Conservation (phyloP, 2,888 invertebrate species). For the Charanyca ferruginea region DNA sequence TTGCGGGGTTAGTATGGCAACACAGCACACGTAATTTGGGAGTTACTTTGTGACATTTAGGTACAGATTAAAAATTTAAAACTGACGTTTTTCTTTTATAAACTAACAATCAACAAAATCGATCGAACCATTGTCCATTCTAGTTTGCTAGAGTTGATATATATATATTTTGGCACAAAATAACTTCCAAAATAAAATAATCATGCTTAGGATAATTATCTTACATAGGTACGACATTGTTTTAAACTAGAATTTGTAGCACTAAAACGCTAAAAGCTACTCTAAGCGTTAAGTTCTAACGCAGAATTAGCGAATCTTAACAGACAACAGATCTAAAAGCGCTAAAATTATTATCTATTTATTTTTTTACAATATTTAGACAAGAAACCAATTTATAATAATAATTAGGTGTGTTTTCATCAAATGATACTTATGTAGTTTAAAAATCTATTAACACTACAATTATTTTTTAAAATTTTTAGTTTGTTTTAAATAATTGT, state of each 20-base stretch:
- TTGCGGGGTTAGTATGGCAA: conserved; percentile 82
- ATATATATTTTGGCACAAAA: conserved; percentile 45
- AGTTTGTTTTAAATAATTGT: no score
- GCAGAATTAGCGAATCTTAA: conserved; percentile 37
- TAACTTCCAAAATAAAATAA: conserved; percentile 54
- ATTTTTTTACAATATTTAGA: not conserved
- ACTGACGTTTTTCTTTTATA: not conserved
- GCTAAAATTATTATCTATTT: conserved; percentile 2
- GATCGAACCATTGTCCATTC: not conserved
- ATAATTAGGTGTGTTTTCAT: no score
- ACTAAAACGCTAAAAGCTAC: conserved; percentile 28
- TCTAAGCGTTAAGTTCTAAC: conserved; percentile 45
- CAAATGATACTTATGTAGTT: no score
- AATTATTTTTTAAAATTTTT: no score
- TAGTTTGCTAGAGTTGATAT: not conserved
- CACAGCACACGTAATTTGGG: conserved; percentile 74
- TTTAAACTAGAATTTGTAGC: conserved; percentile 14
- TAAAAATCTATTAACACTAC: no score
- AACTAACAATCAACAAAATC: not conserved
- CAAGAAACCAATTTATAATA: not conserved
- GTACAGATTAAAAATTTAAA: not conserved
- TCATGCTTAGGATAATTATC: conserved; percentile 59
- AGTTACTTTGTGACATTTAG: conserved; percentile 58
- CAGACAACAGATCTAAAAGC: conserved; percentile 38
- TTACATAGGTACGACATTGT: conserved; percentile 33